These are phyloP conservation scores for Branchipolynoe longqiensis DNA, from an alignment of 2,888 invertebrate species.

Conservation along the genomic window DNA sequence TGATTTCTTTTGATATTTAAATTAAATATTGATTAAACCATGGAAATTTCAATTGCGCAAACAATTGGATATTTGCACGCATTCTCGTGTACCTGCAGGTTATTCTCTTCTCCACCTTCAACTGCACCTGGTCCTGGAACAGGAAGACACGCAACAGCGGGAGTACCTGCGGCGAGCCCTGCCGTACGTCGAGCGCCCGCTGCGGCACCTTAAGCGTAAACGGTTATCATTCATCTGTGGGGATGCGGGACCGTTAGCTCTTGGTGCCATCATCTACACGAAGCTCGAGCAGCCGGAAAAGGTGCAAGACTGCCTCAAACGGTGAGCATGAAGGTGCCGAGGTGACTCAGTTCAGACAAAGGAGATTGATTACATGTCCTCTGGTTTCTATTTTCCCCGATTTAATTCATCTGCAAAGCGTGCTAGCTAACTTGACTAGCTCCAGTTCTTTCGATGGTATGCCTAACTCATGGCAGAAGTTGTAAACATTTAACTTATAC, in stretches of 20 bases:
- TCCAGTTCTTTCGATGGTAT: too few species aligned
- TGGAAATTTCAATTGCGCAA: too few species aligned
- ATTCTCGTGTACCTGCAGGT: constrained; percentile 80
- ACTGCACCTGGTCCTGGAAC: constrained; percentile 74
- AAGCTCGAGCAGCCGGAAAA: constrained; percentile 84
- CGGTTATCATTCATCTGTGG: constrained; percentile 87
- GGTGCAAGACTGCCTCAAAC: constrained; percentile 63
- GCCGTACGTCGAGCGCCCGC: constrained; percentile 70
- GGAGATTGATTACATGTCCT: too few species aligned
- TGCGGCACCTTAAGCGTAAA: constrained; percentile 82
- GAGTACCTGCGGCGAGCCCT: constrained; percentile 61
- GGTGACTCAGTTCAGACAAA: too few species aligned
- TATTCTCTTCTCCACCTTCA: constrained; percentile 86
- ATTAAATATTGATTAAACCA: too few species aligned
- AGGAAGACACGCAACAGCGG: constrained; percentile 11
- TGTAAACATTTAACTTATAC: too few species aligned
- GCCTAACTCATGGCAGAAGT: too few species aligned
- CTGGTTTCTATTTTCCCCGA: too few species aligned
- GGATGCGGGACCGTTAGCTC: constrained; percentile 86
- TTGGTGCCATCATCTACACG: constrained; percentile 85
- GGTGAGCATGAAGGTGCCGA: too few species aligned
- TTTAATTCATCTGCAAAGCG: too few species aligned
- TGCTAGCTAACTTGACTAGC: too few species aligned
- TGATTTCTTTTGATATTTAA: too few species aligned
- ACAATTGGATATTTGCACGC: constrained; percentile 7